Evolutionary conservation across 2,113 vertebrate species (phyloP).

Genomic region (Puma concolor): DNA sequence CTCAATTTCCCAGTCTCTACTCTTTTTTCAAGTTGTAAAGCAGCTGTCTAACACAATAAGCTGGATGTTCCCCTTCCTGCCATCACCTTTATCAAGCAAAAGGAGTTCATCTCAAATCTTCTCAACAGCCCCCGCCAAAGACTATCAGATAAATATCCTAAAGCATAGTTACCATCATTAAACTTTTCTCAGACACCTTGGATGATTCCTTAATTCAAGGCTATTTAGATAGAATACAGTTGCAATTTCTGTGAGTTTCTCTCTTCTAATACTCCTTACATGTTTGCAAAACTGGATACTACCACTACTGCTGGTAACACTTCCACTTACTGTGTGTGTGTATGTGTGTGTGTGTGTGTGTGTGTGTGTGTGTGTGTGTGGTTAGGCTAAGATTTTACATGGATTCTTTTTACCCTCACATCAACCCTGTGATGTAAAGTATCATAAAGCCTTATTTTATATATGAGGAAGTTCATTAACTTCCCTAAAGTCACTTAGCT

Average conservation of each 20-base stretch:
- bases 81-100: not conserved
- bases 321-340: not conserved
- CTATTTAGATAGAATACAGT: not conserved
- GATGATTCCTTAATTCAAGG: not conserved
- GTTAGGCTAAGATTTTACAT: not conserved
- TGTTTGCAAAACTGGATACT: not conserved
- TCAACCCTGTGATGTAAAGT: not conserved
- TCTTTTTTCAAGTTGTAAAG: not conserved
- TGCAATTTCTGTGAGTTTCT: not conserved
- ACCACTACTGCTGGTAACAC: not conserved
- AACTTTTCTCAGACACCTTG: not conserved
- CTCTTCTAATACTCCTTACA: not conserved
- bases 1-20: not conserved
- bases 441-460: not conserved
- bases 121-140: not conserved
- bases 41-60: not conserved
- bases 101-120: not conserved
- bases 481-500: not conserved
- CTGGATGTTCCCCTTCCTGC: not conserved
- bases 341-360: not conserved
- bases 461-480: not conserved
- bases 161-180: not conserved
- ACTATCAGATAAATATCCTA: not conserved
- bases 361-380: too few species aligned
- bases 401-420: not conserved